Conservation (phyloP, 2,888 invertebrate genomes). For the Pyrochroa serraticornis region DNA sequence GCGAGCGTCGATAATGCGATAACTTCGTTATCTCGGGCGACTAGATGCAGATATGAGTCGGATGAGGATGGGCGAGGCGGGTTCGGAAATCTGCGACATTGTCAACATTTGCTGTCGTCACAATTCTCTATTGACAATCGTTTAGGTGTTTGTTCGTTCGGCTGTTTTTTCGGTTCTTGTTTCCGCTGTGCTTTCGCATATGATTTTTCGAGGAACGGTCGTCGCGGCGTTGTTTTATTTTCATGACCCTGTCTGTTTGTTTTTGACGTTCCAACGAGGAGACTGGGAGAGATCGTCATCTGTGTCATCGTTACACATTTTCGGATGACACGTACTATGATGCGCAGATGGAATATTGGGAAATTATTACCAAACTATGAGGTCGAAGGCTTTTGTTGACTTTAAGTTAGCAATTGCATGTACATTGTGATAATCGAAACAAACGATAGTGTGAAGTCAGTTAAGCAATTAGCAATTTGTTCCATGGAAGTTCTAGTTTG, state of each 20-base stretch:
- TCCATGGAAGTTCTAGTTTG: too few species aligned
- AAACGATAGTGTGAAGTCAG: too few species aligned
- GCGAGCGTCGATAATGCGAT: not conserved
- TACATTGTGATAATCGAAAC: too few species aligned
- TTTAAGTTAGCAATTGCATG: too few species aligned
- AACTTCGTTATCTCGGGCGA: slow-evolving; percentile 20
- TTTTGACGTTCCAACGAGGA: not conserved
- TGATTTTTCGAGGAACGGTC: slow-evolving; percentile 30
- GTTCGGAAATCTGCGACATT: slow-evolving; percentile 41
- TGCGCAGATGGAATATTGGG: too few species aligned
- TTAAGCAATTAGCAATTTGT: too few species aligned
- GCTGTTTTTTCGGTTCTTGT: slow-evolving; percentile 44
- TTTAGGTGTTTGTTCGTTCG: slow-evolving; percentile 46
- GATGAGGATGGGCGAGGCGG: slow-evolving; percentile 34
- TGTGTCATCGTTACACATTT: too few species aligned
- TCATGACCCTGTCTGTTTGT: slow-evolving; percentile 20
- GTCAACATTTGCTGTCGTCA: slow-evolving; percentile 52
- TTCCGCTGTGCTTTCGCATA: slow-evolving; percentile 36
- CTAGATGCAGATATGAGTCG: slow-evolving; percentile 26
- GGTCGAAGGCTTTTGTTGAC: too few species aligned
- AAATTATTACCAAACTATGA: too few species aligned
- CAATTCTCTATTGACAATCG: slow-evolving; percentile 51
- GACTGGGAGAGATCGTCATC: too few species aligned
- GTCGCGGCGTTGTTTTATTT: slow-evolving; percentile 22
- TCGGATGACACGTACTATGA: too few species aligned